Conservation (phyloP, 2,797 vertebrate species). For the Bucorvus abyssinicus region DNA sequence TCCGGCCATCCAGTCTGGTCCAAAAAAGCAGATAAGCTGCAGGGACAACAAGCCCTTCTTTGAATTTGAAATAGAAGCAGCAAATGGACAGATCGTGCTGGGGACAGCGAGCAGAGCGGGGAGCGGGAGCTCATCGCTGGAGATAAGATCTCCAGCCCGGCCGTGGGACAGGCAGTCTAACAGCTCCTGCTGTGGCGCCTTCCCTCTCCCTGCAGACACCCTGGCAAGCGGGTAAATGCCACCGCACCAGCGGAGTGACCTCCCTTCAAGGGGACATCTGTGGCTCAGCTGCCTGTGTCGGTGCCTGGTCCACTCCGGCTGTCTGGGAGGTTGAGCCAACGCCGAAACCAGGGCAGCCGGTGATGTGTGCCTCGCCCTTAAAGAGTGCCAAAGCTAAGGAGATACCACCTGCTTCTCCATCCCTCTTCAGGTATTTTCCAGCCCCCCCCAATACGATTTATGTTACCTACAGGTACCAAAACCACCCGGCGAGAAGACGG, state of each 20-base stretch:
- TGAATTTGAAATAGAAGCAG: slow-evolving; percentile 53
- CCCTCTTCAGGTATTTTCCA: not conserved
- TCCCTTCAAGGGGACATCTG: not conserved
- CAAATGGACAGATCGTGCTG: slow-evolving; percentile 23
- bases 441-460: not conserved
- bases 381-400: not conserved
- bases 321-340: not conserved
- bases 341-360: not conserved
- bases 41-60: slow-evolving; percentile 30
- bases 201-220: not conserved
- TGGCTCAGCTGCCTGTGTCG: not conserved
- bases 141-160: slow-evolving; percentile 38
- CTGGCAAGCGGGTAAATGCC: not conserved
- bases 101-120: not conserved
- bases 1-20: slow-evolving; percentile 1
- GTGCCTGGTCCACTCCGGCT: not conserved
- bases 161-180: not conserved
- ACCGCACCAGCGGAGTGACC: not conserved
- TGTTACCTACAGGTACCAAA: not conserved
- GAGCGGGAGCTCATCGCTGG: not conserved
- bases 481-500: not conserved
- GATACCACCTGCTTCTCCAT: not conserved
- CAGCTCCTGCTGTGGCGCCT: not conserved
- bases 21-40: slow-evolving; percentile 24
- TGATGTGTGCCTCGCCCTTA: not conserved